phyloP scores from a whole-genome alignment of 2,113 vertebrate species.

The Gulo gulo region DNA sequence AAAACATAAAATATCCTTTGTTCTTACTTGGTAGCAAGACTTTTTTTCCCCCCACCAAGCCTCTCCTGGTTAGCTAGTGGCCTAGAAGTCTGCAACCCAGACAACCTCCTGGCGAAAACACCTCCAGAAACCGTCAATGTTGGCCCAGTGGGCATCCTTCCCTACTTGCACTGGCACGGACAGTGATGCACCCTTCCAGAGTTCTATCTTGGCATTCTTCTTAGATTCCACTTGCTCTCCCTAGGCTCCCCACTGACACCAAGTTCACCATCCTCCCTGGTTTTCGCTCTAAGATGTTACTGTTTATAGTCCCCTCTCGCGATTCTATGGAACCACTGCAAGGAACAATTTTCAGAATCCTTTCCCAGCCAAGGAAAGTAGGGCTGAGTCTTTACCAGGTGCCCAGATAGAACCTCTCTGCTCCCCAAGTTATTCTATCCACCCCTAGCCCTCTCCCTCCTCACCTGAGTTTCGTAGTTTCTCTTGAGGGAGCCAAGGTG shows the following conservation, averaged over 20 bases:
- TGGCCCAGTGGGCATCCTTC: neutral
- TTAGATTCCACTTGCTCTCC: neutral
- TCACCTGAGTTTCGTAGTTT: constrained; percentile 90
- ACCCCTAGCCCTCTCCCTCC: neutral
- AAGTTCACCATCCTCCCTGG: neutral
- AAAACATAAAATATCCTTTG: constrained; percentile 11
- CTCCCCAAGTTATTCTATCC: neutral
- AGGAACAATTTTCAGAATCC: neutral
- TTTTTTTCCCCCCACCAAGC: neutral
- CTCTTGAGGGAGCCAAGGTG: constrained; percentile 89
- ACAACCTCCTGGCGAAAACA: neutral
- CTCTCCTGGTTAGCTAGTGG: neutral
- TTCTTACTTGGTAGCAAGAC: neutral
- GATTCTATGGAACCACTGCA: neutral
- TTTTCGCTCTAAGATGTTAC: constrained; percentile 30
- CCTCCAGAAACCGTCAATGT: neutral
- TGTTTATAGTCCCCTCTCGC: neutral
- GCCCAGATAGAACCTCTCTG: neutral
- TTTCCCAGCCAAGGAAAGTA: neutral
- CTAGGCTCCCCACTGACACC: neutral
- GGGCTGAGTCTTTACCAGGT: neutral
- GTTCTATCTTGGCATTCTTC: neutral
- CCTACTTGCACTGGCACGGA: neutral
- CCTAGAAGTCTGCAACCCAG: neutral
- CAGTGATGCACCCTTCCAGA: neutral